Percentiles rank a stretch among this genome's conserved stretches.
These are phyloP conservation scores for Belgica antarctica DNA, from an alignment of 2,888 invertebrate genomes.

Conservation along the genomic window DNA sequence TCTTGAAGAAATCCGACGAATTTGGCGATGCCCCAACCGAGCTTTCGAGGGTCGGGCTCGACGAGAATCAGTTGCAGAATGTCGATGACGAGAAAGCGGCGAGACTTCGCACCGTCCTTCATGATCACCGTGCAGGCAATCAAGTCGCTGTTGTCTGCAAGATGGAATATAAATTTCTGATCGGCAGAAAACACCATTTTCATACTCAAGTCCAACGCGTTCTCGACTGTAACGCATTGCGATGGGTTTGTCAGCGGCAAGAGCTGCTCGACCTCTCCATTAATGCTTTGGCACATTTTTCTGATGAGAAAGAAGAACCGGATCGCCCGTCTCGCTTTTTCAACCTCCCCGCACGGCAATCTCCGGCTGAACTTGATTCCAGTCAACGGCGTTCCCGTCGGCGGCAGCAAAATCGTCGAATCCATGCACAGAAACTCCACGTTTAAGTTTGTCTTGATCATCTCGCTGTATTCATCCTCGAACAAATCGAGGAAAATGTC, in stretches of 20 bases:
- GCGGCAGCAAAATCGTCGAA: constrained; percentile 88
- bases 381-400: constrained; percentile 93
- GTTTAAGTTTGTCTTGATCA: constrained; percentile 80
- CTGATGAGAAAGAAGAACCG: constrained; percentile 88
- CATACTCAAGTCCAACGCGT: constrained; percentile 93
- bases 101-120: constrained; percentile 83
- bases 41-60: constrained; percentile 89
- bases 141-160: constrained; percentile 90
- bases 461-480: constrained; percentile 95
- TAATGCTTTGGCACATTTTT: constrained; percentile 73
- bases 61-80: constrained; percentile 92
- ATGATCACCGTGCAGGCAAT: constrained; percentile 92
- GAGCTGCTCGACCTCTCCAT: constrained; percentile 79
- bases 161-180: neutral
- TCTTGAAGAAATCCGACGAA: constrained; percentile 94
- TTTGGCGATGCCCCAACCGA: constrained; percentile 98
- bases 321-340: constrained; percentile 83
- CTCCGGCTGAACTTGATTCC: constrained; percentile 92
- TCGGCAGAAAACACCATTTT: constrained; percentile 45
- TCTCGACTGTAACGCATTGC: constrained; percentile 87
- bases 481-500: constrained; percentile 98
- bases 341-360: constrained; percentile 93
- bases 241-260: constrained; percentile 86
- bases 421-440: constrained; percentile 97
- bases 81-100: constrained; percentile 95